Base-by-base conservation (phyloP, 2,888 invertebrate species). In the Yponomeuta evonymella region DNA sequence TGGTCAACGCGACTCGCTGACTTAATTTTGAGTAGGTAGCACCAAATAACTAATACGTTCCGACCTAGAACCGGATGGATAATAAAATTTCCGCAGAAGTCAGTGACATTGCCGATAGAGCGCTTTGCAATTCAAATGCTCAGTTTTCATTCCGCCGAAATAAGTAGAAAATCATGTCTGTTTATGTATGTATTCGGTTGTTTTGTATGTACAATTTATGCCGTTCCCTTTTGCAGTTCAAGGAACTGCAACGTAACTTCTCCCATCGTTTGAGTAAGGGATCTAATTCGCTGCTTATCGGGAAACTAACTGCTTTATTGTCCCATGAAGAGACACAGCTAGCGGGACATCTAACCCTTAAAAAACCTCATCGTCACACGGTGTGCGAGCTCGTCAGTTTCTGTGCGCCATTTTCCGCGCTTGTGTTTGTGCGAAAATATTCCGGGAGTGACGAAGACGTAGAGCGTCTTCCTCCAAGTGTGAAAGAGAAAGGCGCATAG, bases 361-460 rank as follows among this genome's bases (percentile, higher is more conserved):
- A 80, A 71, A 82, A 81, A 79, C 76, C 78, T 83, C 81, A 82
- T 84, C 84, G 82, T 83, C 81, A 85, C 81, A 81, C 73, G 76
- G 81, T 80, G 78, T 80, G 79, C 79, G 79, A 81, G 81, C 80
- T 80, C 81, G 76, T 78, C 78, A 2, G 81, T 81, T 78, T 78
- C 77, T 83, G 83, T 83, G 83, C 84, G 86, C 88, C 84, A 88
- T 88, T 88, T 89, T 89, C 88, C 86, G 81, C 86, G 83, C 83
- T 87, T 84, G 75, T 73, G 75, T 72, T 74, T 64, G 73, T 75
- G 90, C 89, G 83, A 90, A 92, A 90, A 90, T 91, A 90, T 89
- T 90, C 89, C 89, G 90, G 87, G 89, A 87, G 87, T 80, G 77
- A 91, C 75, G 72, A 85, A 86, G 90, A 89, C 70, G 73, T 79